Base-by-base conservation (phyloP, 2,888 invertebrate species). In the Ophion ellenae region DNA sequence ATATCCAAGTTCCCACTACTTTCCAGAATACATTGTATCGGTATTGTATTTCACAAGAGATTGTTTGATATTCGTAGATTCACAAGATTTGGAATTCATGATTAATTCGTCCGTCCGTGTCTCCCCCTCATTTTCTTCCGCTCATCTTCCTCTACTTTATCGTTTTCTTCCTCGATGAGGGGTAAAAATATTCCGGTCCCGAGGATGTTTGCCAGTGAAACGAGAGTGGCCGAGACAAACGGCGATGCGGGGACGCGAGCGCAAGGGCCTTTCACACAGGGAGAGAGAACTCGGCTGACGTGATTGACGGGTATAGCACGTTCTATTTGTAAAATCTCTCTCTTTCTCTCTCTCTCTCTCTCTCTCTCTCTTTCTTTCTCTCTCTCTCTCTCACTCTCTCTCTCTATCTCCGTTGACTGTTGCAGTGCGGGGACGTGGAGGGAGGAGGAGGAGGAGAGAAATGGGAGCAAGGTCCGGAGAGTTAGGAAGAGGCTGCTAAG, bases 381-480 rank as follows among this genome's bases (percentile, higher is more conserved):
- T 70, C 80, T 69, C 66, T 71, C 74, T 66, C 79, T 69, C 71
- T 84, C n/a, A n/a, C 71, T 70, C 80, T 69, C 66, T 71, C 74
- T 66, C 79, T 69, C 71, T 84, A 73, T 80, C 76, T 45, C 74
- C 74, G 77, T 59, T 64, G 57, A 20, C 32, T 63, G 64, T 71
- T 32, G 24, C 36, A n/a, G n/a, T 36, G 67, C 64, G 74, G 53
- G 57, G 89, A 64, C 75, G 61, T 11, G 66, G 24, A 59, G 53
- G 77, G 67, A 7, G 40, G 40, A 40, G 40, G 40, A 32, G 67
- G 66, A 57, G 81, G 67, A 79, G 93, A 92, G 93, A 94, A 94
- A 94, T 93, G 93, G 91, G 94, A 93, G 93, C 93, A 94, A 94
- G 94, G 94, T 94, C 92, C 93, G 91, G 90, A 90, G 91, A 93